Conservation (phyloP, 2,113 vertebrate species). For the Lepisosteus osseus region DNA sequence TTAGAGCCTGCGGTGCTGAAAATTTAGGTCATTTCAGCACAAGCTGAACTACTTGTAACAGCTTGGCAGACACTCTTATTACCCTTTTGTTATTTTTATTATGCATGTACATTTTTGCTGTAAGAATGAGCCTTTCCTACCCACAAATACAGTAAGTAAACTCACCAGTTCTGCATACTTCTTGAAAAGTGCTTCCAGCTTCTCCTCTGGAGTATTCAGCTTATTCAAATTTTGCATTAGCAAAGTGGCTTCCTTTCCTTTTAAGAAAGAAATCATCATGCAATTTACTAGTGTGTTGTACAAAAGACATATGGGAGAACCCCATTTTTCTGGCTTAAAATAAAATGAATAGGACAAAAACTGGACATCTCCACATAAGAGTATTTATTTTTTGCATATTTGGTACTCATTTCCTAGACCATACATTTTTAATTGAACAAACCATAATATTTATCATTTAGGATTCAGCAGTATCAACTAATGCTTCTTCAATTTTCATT, state of each 20-base stretch:
- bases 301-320: slow-evolving; percentile 15
- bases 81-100: slow-evolving; percentile 3
- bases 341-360: slow-evolving; percentile 15
- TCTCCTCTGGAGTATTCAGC: slow-evolving; percentile 76
- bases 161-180: slow-evolving; percentile 88
- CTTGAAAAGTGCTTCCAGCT: slow-evolving; percentile 77
- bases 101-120: slow-evolving; percentile 17
- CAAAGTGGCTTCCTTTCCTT: slow-evolving; percentile 75
- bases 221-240: slow-evolving; percentile 79
- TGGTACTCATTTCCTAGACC: too few relatives aligned
- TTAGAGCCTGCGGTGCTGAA: slow-evolving; percentile 14
- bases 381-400: neutral
- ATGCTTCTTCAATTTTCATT: too few relatives aligned
- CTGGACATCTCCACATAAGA: slow-evolving; percentile 12
- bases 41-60: slow-evolving; percentile 25
- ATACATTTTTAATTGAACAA: too few relatives aligned
- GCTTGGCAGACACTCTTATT: slow-evolving; percentile 14
- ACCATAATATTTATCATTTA: too few relatives aligned
- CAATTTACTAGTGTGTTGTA: neutral
- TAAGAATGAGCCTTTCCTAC: neutral
- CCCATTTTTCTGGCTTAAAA: slow-evolving; percentile 15
- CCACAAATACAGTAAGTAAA: slow-evolving; percentile 17
- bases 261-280: slow-evolving; percentile 17
- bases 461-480: too few relatives aligned
- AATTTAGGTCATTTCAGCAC: slow-evolving; percentile 35